Conservation (phyloP, 2,113 vertebrate species). For the Podarcis muralis region DNA sequence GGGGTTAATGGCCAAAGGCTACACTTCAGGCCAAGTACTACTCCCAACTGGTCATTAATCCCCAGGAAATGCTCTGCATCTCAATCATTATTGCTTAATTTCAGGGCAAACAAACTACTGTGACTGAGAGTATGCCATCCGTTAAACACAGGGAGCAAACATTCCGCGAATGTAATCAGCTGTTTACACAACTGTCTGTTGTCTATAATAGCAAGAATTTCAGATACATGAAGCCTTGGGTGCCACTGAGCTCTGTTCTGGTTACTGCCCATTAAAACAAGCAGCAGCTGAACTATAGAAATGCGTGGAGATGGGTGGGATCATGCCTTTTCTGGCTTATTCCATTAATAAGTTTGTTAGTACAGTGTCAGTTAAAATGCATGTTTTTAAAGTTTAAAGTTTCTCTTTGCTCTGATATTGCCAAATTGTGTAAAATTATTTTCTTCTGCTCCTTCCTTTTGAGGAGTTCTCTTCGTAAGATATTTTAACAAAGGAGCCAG, state of each 20-base stretch:
- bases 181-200: slow-evolving; percentile 72
- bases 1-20: slow-evolving; percentile 70
- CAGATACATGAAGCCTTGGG: slow-evolving; percentile 23
- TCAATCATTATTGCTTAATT: slow-evolving; percentile 72
- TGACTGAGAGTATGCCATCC: slow-evolving; percentile 52
- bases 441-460: not conserved
- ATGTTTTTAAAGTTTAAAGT: not conserved
- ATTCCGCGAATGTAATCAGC: slow-evolving; percentile 70
- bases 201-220: slow-evolving; percentile 65
- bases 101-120: slow-evolving; percentile 73
- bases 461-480: not conserved
- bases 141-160: slow-evolving; percentile 62
- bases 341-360: slow-evolving; percentile 9
- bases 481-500: not conserved
- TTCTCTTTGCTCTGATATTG: not conserved
- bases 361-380: not conserved
- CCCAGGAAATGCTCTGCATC: slow-evolving; percentile 59
- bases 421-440: not conserved
- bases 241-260: not conserved
- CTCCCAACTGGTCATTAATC: slow-evolving; percentile 72
- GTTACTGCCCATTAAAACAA: not conserved
- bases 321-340: slow-evolving; percentile 23
- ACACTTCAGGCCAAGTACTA: slow-evolving; percentile 63
- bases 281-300: not conserved
- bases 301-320: no score